These are phyloP conservation scores for Eupristina koningsbergeri DNA, from an alignment of 1,140 invertebrate species.

Conservation along the genomic window DNA sequence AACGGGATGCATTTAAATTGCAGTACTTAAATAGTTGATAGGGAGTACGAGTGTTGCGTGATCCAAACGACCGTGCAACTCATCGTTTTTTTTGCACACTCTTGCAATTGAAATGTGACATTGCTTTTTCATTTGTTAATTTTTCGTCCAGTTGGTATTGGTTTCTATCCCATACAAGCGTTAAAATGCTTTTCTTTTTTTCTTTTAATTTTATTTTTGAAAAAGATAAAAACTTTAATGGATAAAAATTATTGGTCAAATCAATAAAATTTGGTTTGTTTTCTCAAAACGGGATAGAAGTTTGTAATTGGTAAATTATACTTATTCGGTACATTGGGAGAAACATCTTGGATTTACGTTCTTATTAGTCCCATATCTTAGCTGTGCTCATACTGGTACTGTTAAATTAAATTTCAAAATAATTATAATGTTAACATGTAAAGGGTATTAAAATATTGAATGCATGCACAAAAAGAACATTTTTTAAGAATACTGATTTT, in stretches of 20 bases:
- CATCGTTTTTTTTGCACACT: too few species aligned
- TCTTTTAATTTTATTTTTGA: too few species aligned
- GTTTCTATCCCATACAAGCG: neutral
- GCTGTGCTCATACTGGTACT: constrained; percentile 32
- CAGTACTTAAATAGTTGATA: too few species aligned
- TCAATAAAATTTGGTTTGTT: neutral
- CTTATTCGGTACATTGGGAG: too few species aligned
- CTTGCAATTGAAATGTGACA: neutral
- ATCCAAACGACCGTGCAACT: too few species aligned
- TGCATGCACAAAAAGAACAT: constrained; percentile 44
- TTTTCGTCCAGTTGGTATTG: neutral
- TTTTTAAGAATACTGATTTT: constrained; percentile 34
- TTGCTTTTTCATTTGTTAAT: neutral
- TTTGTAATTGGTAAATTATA: too few species aligned
- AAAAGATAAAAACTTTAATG: too few species aligned
- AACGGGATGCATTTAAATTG: too few species aligned
- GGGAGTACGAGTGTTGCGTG: too few species aligned
- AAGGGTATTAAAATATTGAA: constrained; percentile 41
- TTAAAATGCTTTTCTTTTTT: neutral
- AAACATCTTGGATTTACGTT: neutral
- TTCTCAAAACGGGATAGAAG: too few species aligned
- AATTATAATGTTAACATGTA: constrained; percentile 29
- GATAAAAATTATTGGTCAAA: neutral
- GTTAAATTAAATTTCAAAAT: constrained; percentile 24
- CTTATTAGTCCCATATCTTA: neutral